A percentile compares a stretch with the other conserved stretches of the same genome.
Evolutionary conservation across 2,888 invertebrate genomes (phyloP).

Genomic region (Microdon myrmicae): DNA sequence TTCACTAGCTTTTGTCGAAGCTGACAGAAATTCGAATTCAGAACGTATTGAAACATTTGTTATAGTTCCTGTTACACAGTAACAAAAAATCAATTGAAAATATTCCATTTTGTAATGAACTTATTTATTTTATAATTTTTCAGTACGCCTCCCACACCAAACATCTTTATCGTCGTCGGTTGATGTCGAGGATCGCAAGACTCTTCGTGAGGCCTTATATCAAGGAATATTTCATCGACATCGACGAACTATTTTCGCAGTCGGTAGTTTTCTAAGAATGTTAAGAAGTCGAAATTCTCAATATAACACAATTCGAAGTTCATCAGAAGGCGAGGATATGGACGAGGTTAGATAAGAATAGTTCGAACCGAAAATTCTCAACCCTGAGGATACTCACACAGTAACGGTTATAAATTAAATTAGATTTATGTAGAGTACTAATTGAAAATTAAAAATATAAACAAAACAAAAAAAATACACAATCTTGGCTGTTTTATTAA

Average conservation of each 20-base stretch:
- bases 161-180: conserved; percentile 72
- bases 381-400: neutral
- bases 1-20: too few species aligned
- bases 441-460: conserved; percentile 1
- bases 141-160: conserved; percentile 71
- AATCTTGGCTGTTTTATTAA: conserved; percentile 33
- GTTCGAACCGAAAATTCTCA: conserved; percentile 15
- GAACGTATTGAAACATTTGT: neutral
- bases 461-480: conserved; percentile 9
- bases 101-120: neutral
- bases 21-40: too few species aligned
- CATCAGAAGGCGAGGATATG: conserved; percentile 66
- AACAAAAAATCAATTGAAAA: neutral
- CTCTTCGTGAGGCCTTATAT: conserved; percentile 76
- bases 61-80: neutral
- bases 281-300: conserved; percentile 79
- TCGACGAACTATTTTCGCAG: conserved; percentile 79
- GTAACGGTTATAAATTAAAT: conserved; percentile 1
- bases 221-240: conserved; percentile 83
- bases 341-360: conserved; percentile 66
- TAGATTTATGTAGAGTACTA: too few species aligned
- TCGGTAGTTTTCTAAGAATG: conserved; percentile 80
- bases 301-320: conserved; percentile 77
- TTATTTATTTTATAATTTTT: conserved; percentile 21
- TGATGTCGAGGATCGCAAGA: conserved; percentile 76